Percentiles rank a stretch among this genome's conserved stretches.
These are phyloP conservation scores for Callipepla californica DNA, from an alignment of 2,113 vertebrate species.

Conservation along the genomic window DNA sequence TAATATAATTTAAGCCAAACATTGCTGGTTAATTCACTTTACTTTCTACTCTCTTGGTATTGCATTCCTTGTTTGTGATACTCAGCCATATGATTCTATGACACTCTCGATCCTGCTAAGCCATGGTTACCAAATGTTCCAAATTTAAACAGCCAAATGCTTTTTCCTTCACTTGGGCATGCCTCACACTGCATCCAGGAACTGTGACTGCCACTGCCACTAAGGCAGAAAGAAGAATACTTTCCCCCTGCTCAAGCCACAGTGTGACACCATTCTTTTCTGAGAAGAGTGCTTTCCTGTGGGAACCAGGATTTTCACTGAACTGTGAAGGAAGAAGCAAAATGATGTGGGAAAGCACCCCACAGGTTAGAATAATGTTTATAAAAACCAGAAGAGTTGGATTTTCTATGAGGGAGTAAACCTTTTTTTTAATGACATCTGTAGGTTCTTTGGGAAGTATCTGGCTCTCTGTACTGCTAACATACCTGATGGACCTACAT, in stretches of 20 bases:
- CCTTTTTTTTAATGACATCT: neutral
- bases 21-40: conserved; percentile 20
- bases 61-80: neutral
- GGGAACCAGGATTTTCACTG: neutral
- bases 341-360: neutral
- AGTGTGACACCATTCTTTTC: neutral
- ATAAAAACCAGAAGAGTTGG: neutral
- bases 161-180: neutral
- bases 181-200: neutral
- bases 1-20: conserved; percentile 36
- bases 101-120: neutral
- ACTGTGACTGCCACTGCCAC: neutral
- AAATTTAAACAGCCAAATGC: neutral
- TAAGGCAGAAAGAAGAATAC: neutral
- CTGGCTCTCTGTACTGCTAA: neutral
- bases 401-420: neutral
- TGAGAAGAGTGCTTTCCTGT: neutral
- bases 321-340: neutral
- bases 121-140: neutral
- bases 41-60: neutral
- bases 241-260: neutral
- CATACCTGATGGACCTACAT: fast-evolving
- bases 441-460: neutral
- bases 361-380: conserved; percentile 8
- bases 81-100: neutral